Percentiles rank a stretch among this genome's conserved stretches.
Conservation (phyloP, 2,888 invertebrate species). For the Apotomis betuletana region DNA sequence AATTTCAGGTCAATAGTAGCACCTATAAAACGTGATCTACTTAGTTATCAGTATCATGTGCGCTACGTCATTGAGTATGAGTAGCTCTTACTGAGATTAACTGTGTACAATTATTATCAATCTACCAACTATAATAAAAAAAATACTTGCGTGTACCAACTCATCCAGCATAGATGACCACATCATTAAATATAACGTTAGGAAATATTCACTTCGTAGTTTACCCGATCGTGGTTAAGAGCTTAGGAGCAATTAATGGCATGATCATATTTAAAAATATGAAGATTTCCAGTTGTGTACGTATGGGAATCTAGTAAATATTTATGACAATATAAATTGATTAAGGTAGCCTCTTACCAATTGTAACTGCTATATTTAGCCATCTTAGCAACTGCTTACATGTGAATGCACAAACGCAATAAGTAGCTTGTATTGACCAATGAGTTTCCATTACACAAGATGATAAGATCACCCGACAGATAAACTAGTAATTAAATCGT, state of each 20-base stretch:
- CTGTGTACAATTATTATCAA: conserved; percentile 4
- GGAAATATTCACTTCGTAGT: conserved; percentile 13
- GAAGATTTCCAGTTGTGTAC: too few species aligned
- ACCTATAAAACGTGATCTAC: conserved; percentile 10
- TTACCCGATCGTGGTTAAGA: background rate
- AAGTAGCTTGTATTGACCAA: too few species aligned
- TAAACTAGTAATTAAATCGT: conserved; percentile 4
- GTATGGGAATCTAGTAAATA: too few species aligned
- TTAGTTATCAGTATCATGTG: background rate
- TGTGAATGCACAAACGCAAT: too few species aligned
- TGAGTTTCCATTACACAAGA: too few species aligned
- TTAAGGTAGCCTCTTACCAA: too few species aligned
- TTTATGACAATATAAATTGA: background rate
- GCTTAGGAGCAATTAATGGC: too few species aligned
- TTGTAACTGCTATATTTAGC: too few species aligned
- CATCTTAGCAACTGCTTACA: too few species aligned
- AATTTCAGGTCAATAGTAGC: background rate
- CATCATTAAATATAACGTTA: conserved; percentile 3
- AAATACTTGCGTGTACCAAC: too few species aligned
- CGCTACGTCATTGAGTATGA: background rate
- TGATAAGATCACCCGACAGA: background rate
- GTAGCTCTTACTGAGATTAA: conserved; percentile 4
- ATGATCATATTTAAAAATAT: too few species aligned
- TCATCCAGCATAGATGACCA: background rate
- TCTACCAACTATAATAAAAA: background rate